Conservation (phyloP, 2,888 invertebrate species). For the Brenthis ino region DNA sequence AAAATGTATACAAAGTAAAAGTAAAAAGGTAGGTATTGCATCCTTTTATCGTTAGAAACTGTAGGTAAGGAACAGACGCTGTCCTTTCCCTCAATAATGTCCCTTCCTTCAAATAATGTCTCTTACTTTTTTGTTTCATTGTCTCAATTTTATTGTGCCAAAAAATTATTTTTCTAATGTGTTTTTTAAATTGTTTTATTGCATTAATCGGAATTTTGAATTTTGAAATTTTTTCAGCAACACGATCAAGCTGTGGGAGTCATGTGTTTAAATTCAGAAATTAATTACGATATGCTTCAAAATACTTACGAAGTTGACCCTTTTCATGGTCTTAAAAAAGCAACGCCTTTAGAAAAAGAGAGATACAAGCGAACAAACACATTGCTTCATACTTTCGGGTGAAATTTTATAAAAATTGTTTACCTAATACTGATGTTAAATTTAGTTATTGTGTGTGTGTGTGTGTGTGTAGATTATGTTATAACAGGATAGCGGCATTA, state of each 20-base stretch:
- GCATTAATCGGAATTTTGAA: too few species aligned
- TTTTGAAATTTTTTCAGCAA: slow-evolving; percentile 39
- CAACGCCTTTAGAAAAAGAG: slow-evolving; percentile 64
- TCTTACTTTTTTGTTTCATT: too few species aligned
- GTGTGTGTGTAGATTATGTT: not conserved
- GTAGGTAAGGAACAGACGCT: not conserved
- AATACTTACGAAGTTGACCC: slow-evolving; percentile 75
- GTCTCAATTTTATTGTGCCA: too few species aligned
- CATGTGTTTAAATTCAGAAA: slow-evolving; percentile 80
- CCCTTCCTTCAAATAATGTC: too few species aligned
- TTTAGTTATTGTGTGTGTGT: not conserved
- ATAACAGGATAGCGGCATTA: too few species aligned
- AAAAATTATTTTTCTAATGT: too few species aligned
- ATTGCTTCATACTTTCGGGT: slow-evolving; percentile 62
- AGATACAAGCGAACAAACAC: slow-evolving; percentile 52
- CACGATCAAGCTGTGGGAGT: slow-evolving; percentile 74
- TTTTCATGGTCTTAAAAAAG: slow-evolving; percentile 79
- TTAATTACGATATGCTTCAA: slow-evolving; percentile 81
- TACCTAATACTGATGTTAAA: not conserved
- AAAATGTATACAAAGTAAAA: not conserved
- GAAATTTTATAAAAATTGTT: slow-evolving; percentile 24
- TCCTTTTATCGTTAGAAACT: not conserved
- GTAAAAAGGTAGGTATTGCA: not conserved
- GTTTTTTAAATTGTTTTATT: too few species aligned
- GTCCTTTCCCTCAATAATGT: too few species aligned